Evolutionary conservation across 35 echinoderm and acorn worm genomes (phyloP).

Genomic region (Holothuria glaberrima): DNA sequence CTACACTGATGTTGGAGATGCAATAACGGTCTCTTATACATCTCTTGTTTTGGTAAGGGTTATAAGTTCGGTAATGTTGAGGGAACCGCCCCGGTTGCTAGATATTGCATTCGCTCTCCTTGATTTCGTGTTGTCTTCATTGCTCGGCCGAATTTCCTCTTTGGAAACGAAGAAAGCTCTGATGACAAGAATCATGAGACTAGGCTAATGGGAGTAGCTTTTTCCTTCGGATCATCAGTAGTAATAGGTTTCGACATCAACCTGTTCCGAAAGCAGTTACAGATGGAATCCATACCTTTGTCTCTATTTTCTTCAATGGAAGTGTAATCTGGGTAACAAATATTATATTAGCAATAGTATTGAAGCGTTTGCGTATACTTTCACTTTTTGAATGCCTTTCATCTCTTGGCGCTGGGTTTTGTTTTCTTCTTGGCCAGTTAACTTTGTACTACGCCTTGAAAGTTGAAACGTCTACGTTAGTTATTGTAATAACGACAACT

Average conservation of each 20-base stretch:
- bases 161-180: not conserved
- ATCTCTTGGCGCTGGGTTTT: not conserved
- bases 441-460: not conserved
- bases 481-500: not conserved
- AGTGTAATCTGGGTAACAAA: not conserved
- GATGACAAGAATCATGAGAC: not conserved
- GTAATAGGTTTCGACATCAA: not conserved
- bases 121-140: slow-evolving; percentile 21
- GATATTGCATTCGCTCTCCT: not conserved
- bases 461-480: not conserved
- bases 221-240: not conserved
- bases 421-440: not conserved
- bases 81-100: not conserved
- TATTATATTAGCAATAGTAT: not conserved
- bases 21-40: not conserved
- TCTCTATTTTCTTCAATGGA: not conserved
- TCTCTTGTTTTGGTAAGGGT: not conserved
- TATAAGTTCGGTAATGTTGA: not conserved
- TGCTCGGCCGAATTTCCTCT: not conserved
- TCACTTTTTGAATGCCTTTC: not conserved
- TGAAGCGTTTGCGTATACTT: not conserved
- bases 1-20: not conserved
- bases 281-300: slow-evolving; percentile 6
- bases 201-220: not conserved
- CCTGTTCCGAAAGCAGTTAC: not conserved